Evolutionary conservation across 2,113 vertebrate genomes (phyloP).

Genomic region (Tapirus terrestris): DNA sequence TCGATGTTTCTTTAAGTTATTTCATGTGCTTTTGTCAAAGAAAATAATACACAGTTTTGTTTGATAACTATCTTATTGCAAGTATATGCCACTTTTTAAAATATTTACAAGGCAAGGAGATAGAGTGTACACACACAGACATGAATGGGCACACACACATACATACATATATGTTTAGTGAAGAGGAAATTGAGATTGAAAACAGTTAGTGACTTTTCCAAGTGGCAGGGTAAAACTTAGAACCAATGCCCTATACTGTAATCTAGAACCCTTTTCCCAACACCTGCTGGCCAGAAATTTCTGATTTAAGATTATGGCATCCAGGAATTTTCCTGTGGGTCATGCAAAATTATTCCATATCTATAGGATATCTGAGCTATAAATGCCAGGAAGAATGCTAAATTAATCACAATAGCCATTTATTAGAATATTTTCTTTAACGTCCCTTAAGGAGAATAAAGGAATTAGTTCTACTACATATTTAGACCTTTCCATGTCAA

Average conservation of each 20-base stretch:
- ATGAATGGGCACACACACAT: background rate
- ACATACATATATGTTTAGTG: background rate
- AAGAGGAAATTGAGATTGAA: background rate
- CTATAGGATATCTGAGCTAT: background rate
- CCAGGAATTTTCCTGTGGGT: background rate
- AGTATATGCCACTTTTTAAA: background rate
- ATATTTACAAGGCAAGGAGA: background rate
- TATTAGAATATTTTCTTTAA: background rate
- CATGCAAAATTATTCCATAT: background rate
- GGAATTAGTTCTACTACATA: background rate
- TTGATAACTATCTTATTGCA: background rate
- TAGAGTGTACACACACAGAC: background rate
- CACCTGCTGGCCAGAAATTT: background rate
- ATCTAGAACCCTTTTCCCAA: background rate
- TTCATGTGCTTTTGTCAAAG: background rate
- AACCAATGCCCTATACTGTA: fast-evolving
- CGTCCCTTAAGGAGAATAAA: background rate
- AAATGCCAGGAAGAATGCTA: background rate
- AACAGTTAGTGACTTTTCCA: background rate
- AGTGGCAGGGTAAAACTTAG: background rate
- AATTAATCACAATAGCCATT: background rate
- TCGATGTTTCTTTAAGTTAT: background rate
- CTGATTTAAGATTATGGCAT: background rate
- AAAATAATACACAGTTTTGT: background rate
- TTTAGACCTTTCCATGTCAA: background rate